A percentile compares a stretch with the other conserved stretches of the same genome.
Conservation (phyloP, 2,113 vertebrate species). For the Okapia johnstoni region DNA sequence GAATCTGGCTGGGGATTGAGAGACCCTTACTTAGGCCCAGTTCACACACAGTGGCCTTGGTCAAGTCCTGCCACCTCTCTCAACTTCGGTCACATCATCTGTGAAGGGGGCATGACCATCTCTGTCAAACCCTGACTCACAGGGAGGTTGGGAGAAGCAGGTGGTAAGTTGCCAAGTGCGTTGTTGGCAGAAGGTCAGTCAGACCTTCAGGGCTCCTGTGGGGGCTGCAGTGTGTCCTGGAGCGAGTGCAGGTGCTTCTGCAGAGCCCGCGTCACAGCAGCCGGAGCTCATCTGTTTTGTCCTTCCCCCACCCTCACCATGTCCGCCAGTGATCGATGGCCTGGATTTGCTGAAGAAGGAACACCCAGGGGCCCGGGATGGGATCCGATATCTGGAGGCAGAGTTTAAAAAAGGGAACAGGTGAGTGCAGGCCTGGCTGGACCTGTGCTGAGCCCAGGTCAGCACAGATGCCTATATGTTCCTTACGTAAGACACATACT, state of each 20-base stretch:
- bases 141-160: not conserved
- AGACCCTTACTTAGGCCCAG: not conserved
- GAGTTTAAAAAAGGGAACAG: slow-evolving; percentile 98
- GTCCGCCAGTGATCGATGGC: slow-evolving; percentile 91
- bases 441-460: not conserved
- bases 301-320: not conserved
- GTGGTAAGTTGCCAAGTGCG: not conserved
- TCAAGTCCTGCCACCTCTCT: not conserved
- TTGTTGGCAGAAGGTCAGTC: not conserved
- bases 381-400: slow-evolving; percentile 95
- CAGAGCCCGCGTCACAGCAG: not conserved
- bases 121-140: not conserved
- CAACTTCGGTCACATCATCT: not conserved
- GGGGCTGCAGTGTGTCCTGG: accelerated
- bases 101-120: not conserved
- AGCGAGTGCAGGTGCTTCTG: not conserved
- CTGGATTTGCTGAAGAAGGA: slow-evolving; percentile 96
- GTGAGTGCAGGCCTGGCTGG: slow-evolving; percentile 68
- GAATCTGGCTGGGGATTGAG: not conserved
- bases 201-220: not conserved
- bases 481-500: not conserved
- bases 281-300: not conserved
- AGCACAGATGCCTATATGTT: not conserved
- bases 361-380: slow-evolving; percentile 91
- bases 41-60: not conserved